Percentiles rank a stretch among this genome's conserved stretches.
Evolutionary conservation across 2,113 vertebrate genomes (phyloP).

Genomic region (Cathartes aura): DNA sequence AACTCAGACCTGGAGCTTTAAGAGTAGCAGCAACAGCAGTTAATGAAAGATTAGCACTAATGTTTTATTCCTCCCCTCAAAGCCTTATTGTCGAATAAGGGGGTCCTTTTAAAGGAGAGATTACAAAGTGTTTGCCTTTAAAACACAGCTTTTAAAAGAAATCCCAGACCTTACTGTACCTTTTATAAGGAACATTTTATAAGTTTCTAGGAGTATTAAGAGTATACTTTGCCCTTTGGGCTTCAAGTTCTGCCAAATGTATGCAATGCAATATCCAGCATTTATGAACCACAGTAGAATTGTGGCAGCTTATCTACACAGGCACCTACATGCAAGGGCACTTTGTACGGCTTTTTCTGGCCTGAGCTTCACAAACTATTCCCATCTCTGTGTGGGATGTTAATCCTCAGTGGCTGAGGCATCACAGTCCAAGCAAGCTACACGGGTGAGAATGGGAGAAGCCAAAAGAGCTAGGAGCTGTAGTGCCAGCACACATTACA

Average conservation of each 20-base stretch:
- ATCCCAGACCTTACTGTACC: not conserved
- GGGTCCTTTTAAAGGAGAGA: not conserved
- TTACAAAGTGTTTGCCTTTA: not conserved
- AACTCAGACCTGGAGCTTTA: not conserved
- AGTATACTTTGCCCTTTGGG: not conserved
- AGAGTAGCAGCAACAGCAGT: not conserved
- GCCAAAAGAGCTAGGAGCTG: not conserved
- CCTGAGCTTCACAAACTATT: not conserved
- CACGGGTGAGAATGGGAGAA: not conserved
- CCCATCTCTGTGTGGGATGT: not conserved
- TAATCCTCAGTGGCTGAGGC: not conserved
- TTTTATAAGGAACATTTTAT: not conserved
- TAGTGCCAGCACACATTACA: not conserved
- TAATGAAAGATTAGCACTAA: not conserved
- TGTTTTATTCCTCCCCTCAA: constrained; percentile 1
- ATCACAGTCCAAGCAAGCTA: not conserved
- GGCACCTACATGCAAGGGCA: not conserved
- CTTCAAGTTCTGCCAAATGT: not conserved
- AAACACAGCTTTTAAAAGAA: constrained; percentile 5
- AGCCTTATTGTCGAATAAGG: not conserved
- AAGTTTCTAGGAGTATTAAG: not conserved
- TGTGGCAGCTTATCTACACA: not conserved
- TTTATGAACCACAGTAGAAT: not conserved
- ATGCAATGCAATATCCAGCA: not conserved
- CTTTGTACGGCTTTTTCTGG: not conserved